Evolutionary conservation across 2,797 vertebrate species (phyloP).

Genomic region (Oceanodroma leucorhoa): DNA sequence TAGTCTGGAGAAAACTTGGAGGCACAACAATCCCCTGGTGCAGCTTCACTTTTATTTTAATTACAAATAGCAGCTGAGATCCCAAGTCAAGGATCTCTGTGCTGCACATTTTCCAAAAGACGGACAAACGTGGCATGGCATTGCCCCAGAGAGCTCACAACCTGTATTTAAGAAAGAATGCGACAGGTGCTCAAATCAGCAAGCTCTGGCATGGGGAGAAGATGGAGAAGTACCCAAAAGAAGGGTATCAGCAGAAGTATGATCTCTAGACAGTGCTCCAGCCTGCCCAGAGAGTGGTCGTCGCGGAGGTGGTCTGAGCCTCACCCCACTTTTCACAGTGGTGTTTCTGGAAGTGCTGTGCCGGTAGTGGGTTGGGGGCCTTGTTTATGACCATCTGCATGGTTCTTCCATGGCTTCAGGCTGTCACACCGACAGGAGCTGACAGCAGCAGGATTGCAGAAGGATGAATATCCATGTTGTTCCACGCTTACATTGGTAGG

Average conservation of each 20-base stretch:
- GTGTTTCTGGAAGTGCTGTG: neutral
- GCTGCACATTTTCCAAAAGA: neutral
- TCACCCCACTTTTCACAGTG: neutral
- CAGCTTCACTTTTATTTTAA: conserved; percentile 12
- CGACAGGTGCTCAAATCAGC: neutral
- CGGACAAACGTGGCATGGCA: neutral
- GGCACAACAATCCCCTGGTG: neutral
- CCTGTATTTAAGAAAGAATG: neutral
- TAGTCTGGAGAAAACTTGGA: conserved; percentile 10
- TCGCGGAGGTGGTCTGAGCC: neutral
- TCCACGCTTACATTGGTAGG: neutral
- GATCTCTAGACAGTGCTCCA: neutral
- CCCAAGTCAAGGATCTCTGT: neutral
- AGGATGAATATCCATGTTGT: neutral
- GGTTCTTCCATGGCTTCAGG: neutral
- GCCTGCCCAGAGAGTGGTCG: neutral
- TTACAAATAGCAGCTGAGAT: neutral
- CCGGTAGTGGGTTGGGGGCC: rapidly evolving
- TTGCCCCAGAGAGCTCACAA: neutral
- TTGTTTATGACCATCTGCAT: neutral
- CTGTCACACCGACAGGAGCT: neutral
- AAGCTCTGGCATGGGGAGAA: neutral
- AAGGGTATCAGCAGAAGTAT: neutral
- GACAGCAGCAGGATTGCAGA: neutral
- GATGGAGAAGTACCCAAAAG: neutral